These are phyloP conservation scores for Pomacea maculata DNA, from an alignment of 1,140 invertebrate genomes.

Conservation along the genomic window DNA sequence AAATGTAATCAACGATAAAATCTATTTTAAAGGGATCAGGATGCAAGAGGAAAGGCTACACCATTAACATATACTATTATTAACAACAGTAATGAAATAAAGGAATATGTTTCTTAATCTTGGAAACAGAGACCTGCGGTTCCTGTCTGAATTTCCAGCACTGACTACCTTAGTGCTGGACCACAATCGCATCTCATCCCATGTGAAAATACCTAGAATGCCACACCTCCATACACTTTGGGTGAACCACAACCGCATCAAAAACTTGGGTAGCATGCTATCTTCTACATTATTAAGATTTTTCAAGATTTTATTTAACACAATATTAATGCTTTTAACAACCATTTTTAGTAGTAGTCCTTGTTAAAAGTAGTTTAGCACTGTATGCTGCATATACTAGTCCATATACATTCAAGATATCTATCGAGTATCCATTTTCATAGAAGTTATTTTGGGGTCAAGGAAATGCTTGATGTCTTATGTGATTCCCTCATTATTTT, in stretches of 20 bases:
- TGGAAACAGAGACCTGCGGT: constrained; percentile 70
- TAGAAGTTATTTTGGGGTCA: too few species aligned
- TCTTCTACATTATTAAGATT: constrained; percentile 2
- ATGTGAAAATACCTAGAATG: constrained; percentile 73
- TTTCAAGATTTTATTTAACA: background rate
- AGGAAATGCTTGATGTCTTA: background rate
- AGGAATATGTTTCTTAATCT: constrained; percentile 7
- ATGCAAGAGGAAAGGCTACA: background rate
- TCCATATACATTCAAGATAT: too few species aligned
- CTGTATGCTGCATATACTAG: background rate
- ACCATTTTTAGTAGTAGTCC: too few species aligned
- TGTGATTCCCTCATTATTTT: background rate
- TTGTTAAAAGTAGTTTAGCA: background rate
- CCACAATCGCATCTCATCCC: constrained; percentile 75
- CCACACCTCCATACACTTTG: constrained; percentile 77
- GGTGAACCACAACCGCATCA: constrained; percentile 80
- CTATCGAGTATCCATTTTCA: too few species aligned
- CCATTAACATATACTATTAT: too few species aligned
- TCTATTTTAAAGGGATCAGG: background rate
- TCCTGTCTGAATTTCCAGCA: constrained; percentile 74
- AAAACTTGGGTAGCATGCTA: constrained; percentile 66
- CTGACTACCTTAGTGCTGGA: constrained; percentile 79
- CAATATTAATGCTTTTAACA: too few species aligned
- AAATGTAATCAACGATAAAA: too few species aligned
- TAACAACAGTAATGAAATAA: too few species aligned